These are phyloP conservation scores for Pseudococcus jackbeardsleyi DNA, from an alignment of 2,888 invertebrate genomes.

Conservation along the genomic window DNA sequence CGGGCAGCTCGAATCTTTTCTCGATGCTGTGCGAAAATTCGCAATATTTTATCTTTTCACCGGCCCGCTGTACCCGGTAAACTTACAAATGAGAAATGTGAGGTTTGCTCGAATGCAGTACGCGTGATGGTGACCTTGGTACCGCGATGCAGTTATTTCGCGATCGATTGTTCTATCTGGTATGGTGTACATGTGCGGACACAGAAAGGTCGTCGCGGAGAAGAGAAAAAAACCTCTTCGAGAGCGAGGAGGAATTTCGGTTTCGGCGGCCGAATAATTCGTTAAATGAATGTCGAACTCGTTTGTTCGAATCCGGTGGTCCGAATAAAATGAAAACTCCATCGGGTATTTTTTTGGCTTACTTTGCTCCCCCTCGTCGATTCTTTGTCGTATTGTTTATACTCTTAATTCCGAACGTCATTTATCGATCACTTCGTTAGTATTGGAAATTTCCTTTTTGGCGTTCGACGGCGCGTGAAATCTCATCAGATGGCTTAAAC, in stretches of 20 bases:
- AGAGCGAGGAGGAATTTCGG: background rate
- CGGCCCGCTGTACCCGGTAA: background rate
- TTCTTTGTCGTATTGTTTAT: conserved; percentile 49
- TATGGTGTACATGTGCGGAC: conserved; percentile 1
- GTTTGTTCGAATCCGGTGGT: conserved; percentile 39
- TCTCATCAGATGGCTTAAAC: conserved; percentile 12
- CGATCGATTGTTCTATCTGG: conserved; percentile 9
- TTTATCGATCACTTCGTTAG: conserved; percentile 54
- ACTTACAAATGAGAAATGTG: background rate
- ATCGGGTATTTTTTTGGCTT: conserved; percentile 2
- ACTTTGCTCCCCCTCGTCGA: background rate
- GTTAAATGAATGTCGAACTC: conserved; percentile 38
- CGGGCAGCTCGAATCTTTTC: background rate
- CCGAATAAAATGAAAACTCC: conserved; percentile 9
- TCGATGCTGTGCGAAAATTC: conserved; percentile 18
- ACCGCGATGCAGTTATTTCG: conserved; percentile 19
- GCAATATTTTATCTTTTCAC: background rate
- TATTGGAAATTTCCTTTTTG: conserved; percentile 44
- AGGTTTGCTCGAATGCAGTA: background rate
- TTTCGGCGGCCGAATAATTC: conserved; percentile 12
- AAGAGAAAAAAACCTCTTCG: background rate
- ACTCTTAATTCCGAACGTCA: conserved; percentile 38
- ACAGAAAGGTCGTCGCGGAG: background rate
- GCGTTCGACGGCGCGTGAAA: conserved; percentile 30
- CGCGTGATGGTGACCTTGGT: conserved; percentile 13